Percentiles rank a stretch among this genome's conserved stretches.
Conservation (phyloP, 2,797 vertebrate species). For the Typhlichthys subterraneus region DNA sequence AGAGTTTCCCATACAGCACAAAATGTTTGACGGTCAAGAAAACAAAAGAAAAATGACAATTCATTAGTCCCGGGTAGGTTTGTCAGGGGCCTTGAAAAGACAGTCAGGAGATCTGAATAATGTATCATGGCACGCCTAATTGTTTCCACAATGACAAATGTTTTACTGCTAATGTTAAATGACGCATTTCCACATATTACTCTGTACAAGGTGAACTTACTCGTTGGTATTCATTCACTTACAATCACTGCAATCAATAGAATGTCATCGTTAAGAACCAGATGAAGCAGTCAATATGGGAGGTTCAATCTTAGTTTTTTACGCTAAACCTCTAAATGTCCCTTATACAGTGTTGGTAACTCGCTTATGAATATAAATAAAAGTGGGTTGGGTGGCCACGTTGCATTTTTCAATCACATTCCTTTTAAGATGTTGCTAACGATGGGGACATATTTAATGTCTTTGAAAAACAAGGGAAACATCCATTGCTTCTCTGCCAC, state of each 20-base stretch:
- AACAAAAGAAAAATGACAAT: neutral
- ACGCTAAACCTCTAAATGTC: constrained; percentile 29
- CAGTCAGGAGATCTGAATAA: constrained; percentile 38
- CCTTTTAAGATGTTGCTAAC: constrained; percentile 18
- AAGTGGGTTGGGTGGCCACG: constrained; percentile 3
- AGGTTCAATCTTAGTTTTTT: neutral
- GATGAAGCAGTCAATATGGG: constrained; percentile 5
- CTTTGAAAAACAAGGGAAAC: constrained; percentile 17
- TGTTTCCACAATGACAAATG: constrained; percentile 22
- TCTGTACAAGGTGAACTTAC: constrained; percentile 51
- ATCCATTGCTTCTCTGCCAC: neutral
- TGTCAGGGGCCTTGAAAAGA: constrained; percentile 35
- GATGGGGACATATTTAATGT: constrained; percentile 25
- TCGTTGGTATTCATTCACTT: constrained; percentile 26
- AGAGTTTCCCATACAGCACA: too few species aligned
- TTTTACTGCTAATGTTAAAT: constrained; percentile 24
- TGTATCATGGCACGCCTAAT: constrained; percentile 31
- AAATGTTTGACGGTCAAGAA: too few species aligned
- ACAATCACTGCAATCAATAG: constrained; percentile 33
- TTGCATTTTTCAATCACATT: neutral
- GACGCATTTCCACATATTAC: constrained; percentile 49
- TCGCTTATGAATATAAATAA: constrained; percentile 23
- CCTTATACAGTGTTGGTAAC: constrained; percentile 9
- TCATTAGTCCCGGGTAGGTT: constrained; percentile 11
- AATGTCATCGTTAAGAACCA: constrained; percentile 8